Evolutionary conservation across 2,888 invertebrate genomes (phyloP), one percentile per base, ranked within the genome.

Genomic region (Antheraea assamensis): DNA sequence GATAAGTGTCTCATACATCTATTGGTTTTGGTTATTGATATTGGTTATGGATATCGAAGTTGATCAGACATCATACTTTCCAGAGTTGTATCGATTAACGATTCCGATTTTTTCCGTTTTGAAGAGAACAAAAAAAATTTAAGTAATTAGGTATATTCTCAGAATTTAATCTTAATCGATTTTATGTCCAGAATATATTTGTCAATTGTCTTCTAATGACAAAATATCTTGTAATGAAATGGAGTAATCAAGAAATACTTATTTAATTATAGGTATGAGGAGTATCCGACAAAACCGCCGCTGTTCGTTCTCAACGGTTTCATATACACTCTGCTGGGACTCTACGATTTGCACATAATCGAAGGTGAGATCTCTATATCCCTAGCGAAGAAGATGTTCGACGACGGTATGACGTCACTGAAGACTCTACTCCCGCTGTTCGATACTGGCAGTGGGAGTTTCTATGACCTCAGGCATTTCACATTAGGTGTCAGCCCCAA

Each of bases 251-350:
- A 24, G 3, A 24, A 58, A n/a, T 17, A 7, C n/a, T 1, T 0
- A 27, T 35, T 17, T 13, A 24, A 7, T 24, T 70, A 3, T 83
- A 96, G 98, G 98, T 99, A 99, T 88, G 99, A 99, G 88, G 99
- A 99, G 89, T 99, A 99, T 91, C 99, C 99, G 0, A 99, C 99
- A 0, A 96, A 96, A 73, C 99, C 99, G 0, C 96, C 98, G 7
- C 97, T 98, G 0, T 99, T 98, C 93, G 99, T 99, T 19, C 96
- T 99, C 35, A 99, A 99, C 93, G 99, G 99, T 68, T 99, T 99
- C 94, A 98, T 99, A 83, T 99, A 99, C 93, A 98, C 99, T 0
- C 95, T 99, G 13, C 96, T 99, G 75, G 99, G 99, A 1, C 95
- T 99, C 19, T 99, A 99, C 90, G 99, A 99, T 95, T 94, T 99